Conservation (phyloP, 2,888 invertebrate genomes). For the Baronia brevicornis region DNA sequence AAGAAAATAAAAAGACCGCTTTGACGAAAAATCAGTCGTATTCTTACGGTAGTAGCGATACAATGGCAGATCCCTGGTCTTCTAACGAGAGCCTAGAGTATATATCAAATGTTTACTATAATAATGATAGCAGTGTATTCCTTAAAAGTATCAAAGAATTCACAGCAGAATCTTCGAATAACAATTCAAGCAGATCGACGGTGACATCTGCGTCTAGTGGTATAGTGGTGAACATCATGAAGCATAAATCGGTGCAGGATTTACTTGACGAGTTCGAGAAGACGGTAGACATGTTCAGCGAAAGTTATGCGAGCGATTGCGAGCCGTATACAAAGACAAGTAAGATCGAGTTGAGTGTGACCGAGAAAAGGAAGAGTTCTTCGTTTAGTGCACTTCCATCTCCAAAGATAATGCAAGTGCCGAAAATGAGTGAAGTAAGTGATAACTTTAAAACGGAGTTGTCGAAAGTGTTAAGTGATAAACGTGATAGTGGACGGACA, state of each 20-base stretch:
- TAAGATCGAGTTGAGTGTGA: constrained; percentile 26
- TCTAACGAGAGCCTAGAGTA: constrained; percentile 59
- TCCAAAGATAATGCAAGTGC: constrained; percentile 55
- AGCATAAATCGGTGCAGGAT: constrained; percentile 51
- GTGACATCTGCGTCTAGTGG: constrained; percentile 52
- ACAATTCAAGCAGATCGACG: constrained; percentile 49
- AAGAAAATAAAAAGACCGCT: constrained; percentile 23
- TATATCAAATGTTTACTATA: constrained; percentile 52
- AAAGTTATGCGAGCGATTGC: constrained; percentile 61
- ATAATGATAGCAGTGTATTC: constrained; percentile 48
- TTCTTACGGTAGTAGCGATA: constrained; percentile 48
- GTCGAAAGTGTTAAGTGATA: constrained; percentile 38
- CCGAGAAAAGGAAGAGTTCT: constrained; percentile 52
- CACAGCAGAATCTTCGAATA: constrained; percentile 39
- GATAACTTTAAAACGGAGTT: constrained; percentile 60
- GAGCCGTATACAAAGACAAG: constrained; percentile 56
- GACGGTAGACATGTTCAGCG: constrained; percentile 62
- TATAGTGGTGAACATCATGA: constrained; percentile 44
- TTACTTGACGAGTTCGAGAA: constrained; percentile 58
- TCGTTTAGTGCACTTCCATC: constrained; percentile 55
- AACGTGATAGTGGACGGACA: constrained; percentile 29
- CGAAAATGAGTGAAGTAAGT: constrained; percentile 52
- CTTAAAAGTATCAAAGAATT: constrained; percentile 56
- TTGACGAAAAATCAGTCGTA: constrained; percentile 41
- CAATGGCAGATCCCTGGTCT: constrained; percentile 50